Conservation (phyloP, 1,140 invertebrate species). For the Atopsyche davidsoni region DNA sequence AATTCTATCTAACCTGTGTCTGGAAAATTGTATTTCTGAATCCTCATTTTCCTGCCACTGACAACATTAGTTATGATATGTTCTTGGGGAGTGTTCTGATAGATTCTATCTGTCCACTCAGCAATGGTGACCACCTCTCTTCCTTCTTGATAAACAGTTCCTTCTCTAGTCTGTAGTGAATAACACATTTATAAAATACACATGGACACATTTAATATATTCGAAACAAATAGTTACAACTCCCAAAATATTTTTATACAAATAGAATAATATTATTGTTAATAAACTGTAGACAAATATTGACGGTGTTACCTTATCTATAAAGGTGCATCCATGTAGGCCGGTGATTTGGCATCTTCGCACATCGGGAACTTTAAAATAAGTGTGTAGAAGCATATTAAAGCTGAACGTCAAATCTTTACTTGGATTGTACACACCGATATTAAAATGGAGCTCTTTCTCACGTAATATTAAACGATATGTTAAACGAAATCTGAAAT, state of each 20-base stretch:
- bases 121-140: conserved; percentile 81
- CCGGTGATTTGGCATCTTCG: conserved; percentile 84
- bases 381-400: conserved; percentile 88
- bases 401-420: conserved; percentile 88
- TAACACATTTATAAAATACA: conserved; percentile 4
- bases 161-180: conserved; percentile 64
- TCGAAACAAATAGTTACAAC: conserved; percentile 8
- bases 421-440: conserved; percentile 85
- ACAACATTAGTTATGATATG: conserved; percentile 91
- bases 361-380: conserved; percentile 93
- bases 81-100: conserved; percentile 86
- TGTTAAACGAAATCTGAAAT: conserved; percentile 68
- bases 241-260: neutral
- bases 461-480: conserved; percentile 83
- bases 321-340: conserved; percentile 83
- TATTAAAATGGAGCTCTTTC: conserved; percentile 88
- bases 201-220: too few species aligned
- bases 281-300: conserved; percentile 4
- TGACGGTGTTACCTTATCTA: conserved; percentile 73
- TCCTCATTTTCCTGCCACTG: conserved; percentile 82
- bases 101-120: conserved; percentile 90
- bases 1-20: conserved; percentile 61
- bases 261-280: conserved; percentile 5
- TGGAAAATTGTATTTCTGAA: conserved; percentile 91
- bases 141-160: conserved; percentile 76